phyloP scores from a whole-genome alignment of 2,797 vertebrate species.

The Crenichthys baileyi region DNA sequence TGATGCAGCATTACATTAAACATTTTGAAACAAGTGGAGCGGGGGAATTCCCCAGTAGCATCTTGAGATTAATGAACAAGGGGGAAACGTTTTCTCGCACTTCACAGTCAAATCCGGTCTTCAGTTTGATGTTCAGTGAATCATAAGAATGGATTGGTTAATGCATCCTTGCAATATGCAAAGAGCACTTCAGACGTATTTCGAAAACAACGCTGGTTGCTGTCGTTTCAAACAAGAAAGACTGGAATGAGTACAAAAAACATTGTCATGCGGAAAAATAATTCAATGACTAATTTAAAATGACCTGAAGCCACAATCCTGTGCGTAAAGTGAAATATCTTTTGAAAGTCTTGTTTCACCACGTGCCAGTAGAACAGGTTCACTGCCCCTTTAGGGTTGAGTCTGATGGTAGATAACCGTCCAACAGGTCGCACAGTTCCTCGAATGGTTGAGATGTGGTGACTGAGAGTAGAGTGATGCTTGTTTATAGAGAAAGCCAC shows the following conservation, averaged over 20 bases:
- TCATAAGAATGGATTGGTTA: constrained; percentile 49
- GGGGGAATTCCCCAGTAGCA: constrained; percentile 53
- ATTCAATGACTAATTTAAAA: constrained; percentile 11
- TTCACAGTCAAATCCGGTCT: constrained; percentile 53
- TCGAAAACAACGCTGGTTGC: constrained; percentile 15
- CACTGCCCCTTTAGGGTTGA: not conserved
- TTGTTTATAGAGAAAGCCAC: not conserved
- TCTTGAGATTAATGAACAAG: constrained; percentile 45
- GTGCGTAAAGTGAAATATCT: not conserved
- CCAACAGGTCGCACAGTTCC: not conserved
- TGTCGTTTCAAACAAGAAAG: constrained; percentile 5
- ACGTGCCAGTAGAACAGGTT: too few species aligned
- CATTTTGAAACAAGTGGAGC: constrained; percentile 46
- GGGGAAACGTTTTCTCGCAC: constrained; percentile 42
- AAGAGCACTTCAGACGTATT: constrained; percentile 24
- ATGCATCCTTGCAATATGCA: constrained; percentile 41
- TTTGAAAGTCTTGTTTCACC: not conserved
- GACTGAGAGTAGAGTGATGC: not conserved
- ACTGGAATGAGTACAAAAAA: not conserved
- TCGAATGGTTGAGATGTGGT: not conserved
- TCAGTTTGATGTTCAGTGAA: constrained; percentile 49
- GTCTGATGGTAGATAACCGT: not conserved
- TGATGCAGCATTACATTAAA: constrained; percentile 29
- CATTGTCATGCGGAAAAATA: not conserved
- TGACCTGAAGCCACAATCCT: not conserved